Conservation (phyloP, 2,113 vertebrate genomes). For the human (Homo sapiens) region DNA sequence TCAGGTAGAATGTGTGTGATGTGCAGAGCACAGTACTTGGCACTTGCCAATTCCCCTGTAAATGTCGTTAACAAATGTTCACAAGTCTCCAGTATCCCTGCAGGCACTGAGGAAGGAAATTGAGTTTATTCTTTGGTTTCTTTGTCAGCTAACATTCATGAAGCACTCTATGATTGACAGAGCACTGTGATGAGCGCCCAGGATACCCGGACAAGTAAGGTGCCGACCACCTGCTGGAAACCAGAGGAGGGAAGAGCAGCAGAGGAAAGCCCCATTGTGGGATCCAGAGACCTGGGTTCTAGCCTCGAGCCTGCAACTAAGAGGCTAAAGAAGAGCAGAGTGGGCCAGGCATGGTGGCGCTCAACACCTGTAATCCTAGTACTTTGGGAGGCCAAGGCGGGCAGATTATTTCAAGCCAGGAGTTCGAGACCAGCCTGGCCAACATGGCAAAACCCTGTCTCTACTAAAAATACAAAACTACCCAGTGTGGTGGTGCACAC, state of each 20-base stretch:
- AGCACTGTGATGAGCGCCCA: accelerated
- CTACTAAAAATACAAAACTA: no score
- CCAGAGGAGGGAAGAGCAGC: background rate
- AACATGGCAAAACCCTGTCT: no score
- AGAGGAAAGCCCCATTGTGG: accelerated
- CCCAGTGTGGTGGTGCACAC: no score
- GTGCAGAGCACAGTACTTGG: background rate
- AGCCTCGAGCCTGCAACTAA: background rate
- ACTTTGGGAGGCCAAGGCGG: no score
- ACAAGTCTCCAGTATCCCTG: background rate
- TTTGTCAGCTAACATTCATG: accelerated
- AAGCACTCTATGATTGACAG: background rate
- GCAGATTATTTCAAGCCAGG: no score
- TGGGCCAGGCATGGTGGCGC: no score
- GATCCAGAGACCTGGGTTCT: background rate
- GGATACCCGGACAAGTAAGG: background rate
- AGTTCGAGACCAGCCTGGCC: no score
- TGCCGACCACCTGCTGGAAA: background rate
- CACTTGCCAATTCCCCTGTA: background rate
- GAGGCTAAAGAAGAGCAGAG: no score
- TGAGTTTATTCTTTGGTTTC: background rate
- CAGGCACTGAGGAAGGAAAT: background rate
- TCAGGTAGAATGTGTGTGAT: accelerated
- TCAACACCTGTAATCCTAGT: no score
- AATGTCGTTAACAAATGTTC: background rate